Conservation (phyloP, 2,797 vertebrate species). For the Cyclura pinguis region DNA sequence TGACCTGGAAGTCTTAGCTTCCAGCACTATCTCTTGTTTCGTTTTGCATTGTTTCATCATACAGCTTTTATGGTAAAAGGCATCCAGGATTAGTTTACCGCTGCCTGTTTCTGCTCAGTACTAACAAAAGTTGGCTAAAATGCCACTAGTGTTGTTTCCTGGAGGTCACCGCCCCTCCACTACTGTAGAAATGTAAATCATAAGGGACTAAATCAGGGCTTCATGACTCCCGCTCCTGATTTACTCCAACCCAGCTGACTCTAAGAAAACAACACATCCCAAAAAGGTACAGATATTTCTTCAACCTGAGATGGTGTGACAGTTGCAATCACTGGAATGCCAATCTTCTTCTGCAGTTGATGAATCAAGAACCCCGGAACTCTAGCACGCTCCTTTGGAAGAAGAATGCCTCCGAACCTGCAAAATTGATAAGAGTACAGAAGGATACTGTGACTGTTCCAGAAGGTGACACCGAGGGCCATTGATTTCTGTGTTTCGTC, state of each 20-base stretch:
- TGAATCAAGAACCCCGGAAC: not conserved
- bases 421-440: not conserved
- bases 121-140: too few species aligned
- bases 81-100: too few species aligned
- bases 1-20: too few species aligned
- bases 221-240: too few species aligned
- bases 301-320: constrained; percentile 39
- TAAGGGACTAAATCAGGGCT: too few species aligned
- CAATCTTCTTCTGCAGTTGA: not conserved
- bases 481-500: not conserved
- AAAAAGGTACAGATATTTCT: not conserved
- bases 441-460: not conserved
- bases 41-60: too few species aligned
- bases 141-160: too few species aligned
- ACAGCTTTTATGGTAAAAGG: too few species aligned
- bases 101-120: too few species aligned
- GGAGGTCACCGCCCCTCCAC: too few species aligned
- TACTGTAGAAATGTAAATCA: too few species aligned
- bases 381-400: not conserved
- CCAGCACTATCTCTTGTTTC: too few species aligned
- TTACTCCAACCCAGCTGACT: not conserved
- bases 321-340: constrained; percentile 2
- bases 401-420: not conserved
- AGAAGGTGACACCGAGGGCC: not conserved
- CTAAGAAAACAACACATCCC: not conserved